phyloP scores from a whole-genome alignment of 92 coral and sea anemone species.

The Galaxea fascicularis region DNA sequence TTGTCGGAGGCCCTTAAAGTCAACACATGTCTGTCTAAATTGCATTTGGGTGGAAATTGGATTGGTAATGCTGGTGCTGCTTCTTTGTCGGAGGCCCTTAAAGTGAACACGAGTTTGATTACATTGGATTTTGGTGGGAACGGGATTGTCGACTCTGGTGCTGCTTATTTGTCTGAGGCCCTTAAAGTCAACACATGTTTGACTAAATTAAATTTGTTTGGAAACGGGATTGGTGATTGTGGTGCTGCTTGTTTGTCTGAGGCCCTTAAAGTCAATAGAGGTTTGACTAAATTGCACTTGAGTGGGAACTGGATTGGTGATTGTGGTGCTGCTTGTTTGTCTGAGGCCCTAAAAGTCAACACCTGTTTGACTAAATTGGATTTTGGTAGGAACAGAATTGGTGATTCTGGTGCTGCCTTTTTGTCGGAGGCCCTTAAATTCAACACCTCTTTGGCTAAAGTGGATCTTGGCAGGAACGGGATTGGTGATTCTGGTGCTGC shows the following conservation, averaged over 20 bases:
- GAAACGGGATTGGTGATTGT: neutral
- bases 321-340: neutral
- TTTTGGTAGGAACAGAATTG: no score
- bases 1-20: neutral
- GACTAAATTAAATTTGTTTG: neutral
- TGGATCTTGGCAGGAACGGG: neutral
- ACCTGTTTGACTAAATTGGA: neutral
- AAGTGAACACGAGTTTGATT: neutral
- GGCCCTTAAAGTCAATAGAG: neutral
- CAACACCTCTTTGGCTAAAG: neutral
- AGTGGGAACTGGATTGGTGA: no score
- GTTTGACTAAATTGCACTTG: neutral
- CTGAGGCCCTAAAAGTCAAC: neutral
- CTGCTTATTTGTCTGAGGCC: neutral
- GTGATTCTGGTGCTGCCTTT: neutral
- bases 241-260: no score
- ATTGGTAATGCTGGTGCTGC: constrained; percentile 9
- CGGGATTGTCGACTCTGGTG: neutral
- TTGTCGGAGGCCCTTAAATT: neutral
- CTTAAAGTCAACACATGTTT: neutral
- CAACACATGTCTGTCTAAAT: neutral
- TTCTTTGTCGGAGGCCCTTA: neutral
- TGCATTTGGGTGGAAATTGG: neutral
- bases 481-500: constrained; percentile 12
- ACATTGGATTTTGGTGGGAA: neutral